These are phyloP conservation scores for Zoanthus gigantus DNA, from an alignment of 92 coral and sea anemone species.

Conservation along the genomic window DNA sequence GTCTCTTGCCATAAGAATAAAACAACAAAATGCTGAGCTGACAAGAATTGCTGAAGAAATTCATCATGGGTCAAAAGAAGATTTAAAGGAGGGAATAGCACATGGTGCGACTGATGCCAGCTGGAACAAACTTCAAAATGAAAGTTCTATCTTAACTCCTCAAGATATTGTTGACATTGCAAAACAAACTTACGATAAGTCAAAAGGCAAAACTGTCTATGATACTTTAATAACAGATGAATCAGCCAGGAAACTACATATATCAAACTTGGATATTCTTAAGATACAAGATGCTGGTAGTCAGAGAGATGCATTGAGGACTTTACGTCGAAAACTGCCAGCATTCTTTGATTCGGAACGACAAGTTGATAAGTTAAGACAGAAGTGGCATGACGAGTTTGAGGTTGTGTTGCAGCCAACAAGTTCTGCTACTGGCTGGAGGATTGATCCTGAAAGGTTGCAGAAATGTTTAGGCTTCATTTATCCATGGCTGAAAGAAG, in stretches of 20 bases:
- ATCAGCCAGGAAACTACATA: constrained; percentile 25
- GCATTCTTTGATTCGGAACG: constrained; percentile 55
- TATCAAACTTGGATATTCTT: constrained; percentile 51
- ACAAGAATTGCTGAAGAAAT: constrained; percentile 49
- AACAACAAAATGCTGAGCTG: constrained; percentile 35
- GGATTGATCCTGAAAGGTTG: constrained; percentile 56
- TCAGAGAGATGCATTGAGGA: constrained; percentile 52
- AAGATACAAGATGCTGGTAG: constrained; percentile 60
- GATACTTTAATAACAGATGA: constrained; percentile 12
- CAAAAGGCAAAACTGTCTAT: constrained; percentile 9
- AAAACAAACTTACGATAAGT: neutral
- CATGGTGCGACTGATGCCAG: constrained; percentile 42
- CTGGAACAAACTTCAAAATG: constrained; percentile 20
- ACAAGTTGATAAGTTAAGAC: constrained; percentile 35
- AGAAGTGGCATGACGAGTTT: constrained; percentile 58
- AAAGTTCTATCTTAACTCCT: constrained; percentile 46
- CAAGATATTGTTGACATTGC: constrained; percentile 54
- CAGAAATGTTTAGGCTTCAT: constrained; percentile 34
- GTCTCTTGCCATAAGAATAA: constrained; percentile 44
- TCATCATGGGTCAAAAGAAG: constrained; percentile 63
- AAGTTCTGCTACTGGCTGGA: constrained; percentile 67
- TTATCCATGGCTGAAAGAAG: constrained; percentile 66
- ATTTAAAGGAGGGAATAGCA: constrained; percentile 55
- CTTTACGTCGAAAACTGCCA: constrained; percentile 36
- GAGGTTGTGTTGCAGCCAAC: constrained; percentile 52